Evolutionary conservation across 2,797 vertebrate genomes (phyloP).

Genomic region (Coreius guichenoti): DNA sequence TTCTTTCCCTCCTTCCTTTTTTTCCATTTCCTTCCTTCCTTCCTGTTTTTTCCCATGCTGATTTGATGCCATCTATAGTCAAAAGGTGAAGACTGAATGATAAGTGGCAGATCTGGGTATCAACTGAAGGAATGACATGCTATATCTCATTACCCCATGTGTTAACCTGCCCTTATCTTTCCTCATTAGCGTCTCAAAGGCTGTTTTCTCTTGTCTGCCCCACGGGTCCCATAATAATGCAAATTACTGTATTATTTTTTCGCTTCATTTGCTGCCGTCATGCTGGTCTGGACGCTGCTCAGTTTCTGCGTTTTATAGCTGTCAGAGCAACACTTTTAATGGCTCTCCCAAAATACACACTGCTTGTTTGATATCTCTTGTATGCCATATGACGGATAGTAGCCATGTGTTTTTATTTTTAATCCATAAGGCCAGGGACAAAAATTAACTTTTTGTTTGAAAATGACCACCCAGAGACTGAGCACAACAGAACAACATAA

Average conservation of each 20-base stretch:
- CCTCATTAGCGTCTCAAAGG: conserved; percentile 38
- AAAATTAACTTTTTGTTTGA: neutral
- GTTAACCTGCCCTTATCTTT: conserved; percentile 46
- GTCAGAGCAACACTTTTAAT: conserved; percentile 1
- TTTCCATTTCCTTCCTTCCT: neutral
- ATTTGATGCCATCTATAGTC: neutral
- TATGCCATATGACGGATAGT: neutral
- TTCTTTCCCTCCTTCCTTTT: neutral
- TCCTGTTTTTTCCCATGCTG: neutral
- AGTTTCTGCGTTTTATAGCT: conserved; percentile 13
- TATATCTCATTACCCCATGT: conserved; percentile 39
- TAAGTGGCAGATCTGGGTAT: conserved; percentile 8
- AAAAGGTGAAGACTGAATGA: conserved; percentile 18
- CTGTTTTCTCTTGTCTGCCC: conserved; percentile 36
- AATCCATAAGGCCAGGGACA: neutral
- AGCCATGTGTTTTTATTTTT: neutral
- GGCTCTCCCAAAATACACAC: neutral
- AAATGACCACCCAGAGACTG: neutral
- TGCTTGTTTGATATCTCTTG: neutral
- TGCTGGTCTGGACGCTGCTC: conserved; percentile 18
- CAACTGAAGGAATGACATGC: conserved; percentile 8
- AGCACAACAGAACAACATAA: neutral
- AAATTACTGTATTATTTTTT: conserved; percentile 47
- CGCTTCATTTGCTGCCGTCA: conserved; percentile 33
- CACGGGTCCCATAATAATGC: conserved; percentile 32